A percentile compares a stretch with the other conserved stretches of the same genome.
Conservation (phyloP, 2,888 invertebrate species). For the Spisula solida region DNA sequence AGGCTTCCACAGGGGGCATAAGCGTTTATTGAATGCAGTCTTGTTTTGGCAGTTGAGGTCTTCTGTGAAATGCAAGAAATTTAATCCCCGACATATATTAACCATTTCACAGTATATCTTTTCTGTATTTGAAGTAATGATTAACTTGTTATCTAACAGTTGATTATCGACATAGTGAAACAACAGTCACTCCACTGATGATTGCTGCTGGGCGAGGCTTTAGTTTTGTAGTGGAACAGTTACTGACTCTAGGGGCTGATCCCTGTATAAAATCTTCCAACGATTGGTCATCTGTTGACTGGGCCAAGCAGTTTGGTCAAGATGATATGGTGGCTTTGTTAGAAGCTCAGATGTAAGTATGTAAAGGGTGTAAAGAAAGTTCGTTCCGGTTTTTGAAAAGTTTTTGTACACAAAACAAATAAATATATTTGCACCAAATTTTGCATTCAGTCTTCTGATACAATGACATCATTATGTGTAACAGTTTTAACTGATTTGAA, state of each 20-base stretch:
- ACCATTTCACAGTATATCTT: not conserved
- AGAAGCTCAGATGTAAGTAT: conserved; percentile 88
- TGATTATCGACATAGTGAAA: conserved; percentile 91
- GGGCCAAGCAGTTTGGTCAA: conserved; percentile 91
- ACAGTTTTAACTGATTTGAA: too few relatives aligned
- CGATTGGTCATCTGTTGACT: conserved; percentile 92
- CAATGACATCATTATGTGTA: too few relatives aligned
- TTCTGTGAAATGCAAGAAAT: too few relatives aligned
- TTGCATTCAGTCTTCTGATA: too few relatives aligned
- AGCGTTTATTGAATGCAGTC: too few relatives aligned
- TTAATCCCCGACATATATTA: not conserved
- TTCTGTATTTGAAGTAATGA: too few relatives aligned
- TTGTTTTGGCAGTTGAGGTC: too few relatives aligned
- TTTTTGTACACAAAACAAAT: too few relatives aligned
- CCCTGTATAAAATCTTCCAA: conserved; percentile 89
- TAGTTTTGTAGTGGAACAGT: conserved; percentile 91
- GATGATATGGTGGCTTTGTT: conserved; percentile 90
- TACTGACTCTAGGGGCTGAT: conserved; percentile 92
- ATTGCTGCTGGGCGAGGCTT: conserved; percentile 93
- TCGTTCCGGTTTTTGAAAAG: too few relatives aligned
- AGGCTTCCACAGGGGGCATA: too few relatives aligned
- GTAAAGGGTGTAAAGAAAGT: too few relatives aligned
- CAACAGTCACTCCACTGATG: conserved; percentile 92
- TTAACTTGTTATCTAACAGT: conserved; percentile 86
- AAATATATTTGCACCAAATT: too few relatives aligned